Base-by-base conservation (phyloP, 2,888 invertebrate species). In the Andrena minutula region DNA sequence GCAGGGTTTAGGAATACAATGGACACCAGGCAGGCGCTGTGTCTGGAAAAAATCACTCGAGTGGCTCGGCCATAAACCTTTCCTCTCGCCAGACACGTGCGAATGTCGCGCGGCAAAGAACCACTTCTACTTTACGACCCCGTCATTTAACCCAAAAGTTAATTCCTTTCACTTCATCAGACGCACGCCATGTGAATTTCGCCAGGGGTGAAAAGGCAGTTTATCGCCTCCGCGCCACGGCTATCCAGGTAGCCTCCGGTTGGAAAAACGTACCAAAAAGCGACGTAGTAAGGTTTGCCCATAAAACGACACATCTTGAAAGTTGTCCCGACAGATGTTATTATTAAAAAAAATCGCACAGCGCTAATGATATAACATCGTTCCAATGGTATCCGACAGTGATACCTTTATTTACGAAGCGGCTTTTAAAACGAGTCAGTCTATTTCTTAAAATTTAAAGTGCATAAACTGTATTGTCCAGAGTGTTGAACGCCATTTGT, bases 401-500 rank as follows among this genome's bases (percentile, higher is more conserved):
- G 30, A 16, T 30, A 12, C 23, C 23, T 23, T 51, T n/a, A 60
- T 26, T 53, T 49, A 28, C 41, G 23, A 30, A 71, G 7, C 16
- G 23, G 47, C 30, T 26, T 26, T 3, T 10, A 61, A 64, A 7
- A 60, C 35, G 28, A 60, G 7, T 83, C 82, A 83, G 82, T 83
- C 72, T 79, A 23, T 79, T 1, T 12, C 51, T 2, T 56, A 3
- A 41, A 7, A 60, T 60, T 64, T 32, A 41, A 10, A 75, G 74
- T 16, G 63, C 35, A 79, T 95, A 95, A 20, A 88, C 81, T 2
- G 87, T 92, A 7, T 93, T 94, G 70, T 95, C 95, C 63, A 94
- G 92, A 58, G 95, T 94, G 73, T 95, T 92, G 61, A 93, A 94
- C 53, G 89, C 92, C 41, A 95, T 92, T 82, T 96, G 95, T 84